Base-by-base conservation (phyloP, 2,797 vertebrate species). In the Anguilla pacifica region DNA sequence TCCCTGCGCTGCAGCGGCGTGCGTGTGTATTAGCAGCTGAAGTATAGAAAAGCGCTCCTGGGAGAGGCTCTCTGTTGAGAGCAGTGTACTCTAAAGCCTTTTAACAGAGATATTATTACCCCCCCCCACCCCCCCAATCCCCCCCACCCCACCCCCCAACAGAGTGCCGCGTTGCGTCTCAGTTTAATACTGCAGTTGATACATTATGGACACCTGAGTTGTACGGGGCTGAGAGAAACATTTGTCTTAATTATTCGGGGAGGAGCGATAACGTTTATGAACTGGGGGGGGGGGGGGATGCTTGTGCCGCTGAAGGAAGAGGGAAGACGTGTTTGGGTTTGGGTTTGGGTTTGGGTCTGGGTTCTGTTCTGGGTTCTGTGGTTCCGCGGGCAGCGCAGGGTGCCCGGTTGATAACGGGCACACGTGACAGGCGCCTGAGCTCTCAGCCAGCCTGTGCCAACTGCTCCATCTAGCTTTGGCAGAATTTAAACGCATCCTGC, bases 201-300 rank as follows among this genome's bases (percentile, higher is more conserved):
- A 83, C 88, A 90, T 86, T 90, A 88, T 84, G 88, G 87, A 91
- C 88, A 87, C 83, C 19, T 55, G 79, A 64, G 89, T 87, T 89
- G 3, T 19, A 19, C 17, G 89, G 91, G 89, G 90, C 77, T 87
- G 87, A 89, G 87, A 89, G 85, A 87, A 89, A 88, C 86, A 91
- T 94, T 89, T 90, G 87, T 94, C 89, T 91, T 90, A 91, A 94
- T 92, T 91, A 92, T 91, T 72, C n/a, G 3, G 35, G 89, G 59
- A 74, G 87, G 82, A 92, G 86, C 91, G 94, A 92, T 90, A 92
- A 89, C 90, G 91, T 94, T 90, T 92, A 92, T 92, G 85, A 90
- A 91, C 77, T 91, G 43, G 43, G 43, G 43, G 43, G 43, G 43
- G 43, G 4, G 43, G 43, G 43, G 4, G 39, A 0, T 39, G 92